Conservation (phyloP, 2,113 vertebrate genomes). For the Ammodytes dubius region DNA sequence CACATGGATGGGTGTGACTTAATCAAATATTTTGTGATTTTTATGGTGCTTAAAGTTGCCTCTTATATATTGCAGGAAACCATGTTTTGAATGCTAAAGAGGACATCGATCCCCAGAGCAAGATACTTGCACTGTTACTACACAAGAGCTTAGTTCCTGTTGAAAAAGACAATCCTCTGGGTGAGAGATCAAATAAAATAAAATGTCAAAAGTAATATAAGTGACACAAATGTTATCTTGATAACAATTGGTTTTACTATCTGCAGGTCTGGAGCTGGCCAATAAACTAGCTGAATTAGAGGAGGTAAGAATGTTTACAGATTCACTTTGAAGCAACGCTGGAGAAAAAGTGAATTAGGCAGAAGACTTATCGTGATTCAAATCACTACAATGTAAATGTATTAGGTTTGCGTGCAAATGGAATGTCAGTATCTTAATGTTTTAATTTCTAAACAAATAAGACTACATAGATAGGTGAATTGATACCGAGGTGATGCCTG, state of each 20-base stretch:
- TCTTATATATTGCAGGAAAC: slow-evolving; percentile 69
- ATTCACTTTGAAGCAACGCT: slow-evolving; percentile 1
- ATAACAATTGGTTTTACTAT: slow-evolving; percentile 10
- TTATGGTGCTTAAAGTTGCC: neutral
- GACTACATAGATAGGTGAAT: neutral
- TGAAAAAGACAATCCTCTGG: slow-evolving; percentile 70
- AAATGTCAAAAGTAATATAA: neutral
- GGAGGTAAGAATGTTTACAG: slow-evolving; percentile 69
- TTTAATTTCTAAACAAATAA: neutral
- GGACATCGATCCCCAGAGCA: slow-evolving; percentile 71
- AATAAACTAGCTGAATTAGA: slow-evolving; percentile 76
- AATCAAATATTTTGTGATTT: slow-evolving; percentile 1
- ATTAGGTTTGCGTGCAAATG: neutral
- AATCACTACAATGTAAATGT: neutral
- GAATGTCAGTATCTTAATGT: neutral
- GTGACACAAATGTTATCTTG: neutral
- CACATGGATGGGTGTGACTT: neutral
- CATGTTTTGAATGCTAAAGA: slow-evolving; percentile 69
- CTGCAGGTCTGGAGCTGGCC: slow-evolving; percentile 73
- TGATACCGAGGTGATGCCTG: neutral
- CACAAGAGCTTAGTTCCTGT: slow-evolving; percentile 73
- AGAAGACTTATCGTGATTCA: neutral
- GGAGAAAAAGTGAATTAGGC: neutral
- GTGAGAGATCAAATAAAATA: slow-evolving; percentile 58
- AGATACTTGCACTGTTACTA: slow-evolving; percentile 79